phyloP scores from a whole-genome alignment of 2,113 vertebrate species.

The Potamarius usumacintae region DNA sequence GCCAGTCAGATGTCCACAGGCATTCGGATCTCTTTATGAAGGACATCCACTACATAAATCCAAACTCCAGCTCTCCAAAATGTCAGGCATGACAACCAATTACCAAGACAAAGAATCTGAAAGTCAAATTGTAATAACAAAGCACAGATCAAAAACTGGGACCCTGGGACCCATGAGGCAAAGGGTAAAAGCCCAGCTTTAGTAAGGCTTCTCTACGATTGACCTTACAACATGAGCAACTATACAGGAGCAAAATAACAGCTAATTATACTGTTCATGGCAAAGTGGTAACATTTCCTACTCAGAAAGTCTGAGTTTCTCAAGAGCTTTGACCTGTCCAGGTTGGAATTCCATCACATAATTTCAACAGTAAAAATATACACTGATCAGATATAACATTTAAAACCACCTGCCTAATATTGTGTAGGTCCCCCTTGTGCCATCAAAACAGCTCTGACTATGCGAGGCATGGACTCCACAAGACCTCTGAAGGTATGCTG shows the following conservation, averaged over 20 bases:
- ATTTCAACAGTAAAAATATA: not conserved
- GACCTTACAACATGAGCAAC: not conserved
- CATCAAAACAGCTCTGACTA: too few relatives aligned
- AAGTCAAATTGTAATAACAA: not conserved
- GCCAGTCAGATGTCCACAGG: too few relatives aligned
- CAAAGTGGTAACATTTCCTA: not conserved
- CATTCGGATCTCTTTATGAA: too few relatives aligned
- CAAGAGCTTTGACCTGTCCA: not conserved
- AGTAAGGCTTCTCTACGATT: not conserved
- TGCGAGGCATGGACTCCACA: too few relatives aligned
- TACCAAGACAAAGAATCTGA: constrained; percentile 7
- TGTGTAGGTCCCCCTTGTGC: too few relatives aligned
- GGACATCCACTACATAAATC: not conserved
- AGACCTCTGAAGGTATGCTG: too few relatives aligned
- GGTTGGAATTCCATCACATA: not conserved
- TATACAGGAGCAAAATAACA: not conserved
- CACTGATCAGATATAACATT: too few relatives aligned
- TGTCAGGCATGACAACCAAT: constrained; percentile 12
- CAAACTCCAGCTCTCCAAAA: not conserved
- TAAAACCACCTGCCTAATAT: too few relatives aligned
- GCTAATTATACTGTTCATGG: not conserved
- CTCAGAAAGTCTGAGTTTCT: not conserved
- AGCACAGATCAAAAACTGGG: not conserved
- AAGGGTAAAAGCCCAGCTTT: not conserved
- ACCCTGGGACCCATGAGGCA: not conserved